Percentiles rank a stretch among this genome's conserved stretches.
Evolutionary conservation across 2,113 vertebrate genomes (phyloP).

Genomic region (Ursus arctos): DNA sequence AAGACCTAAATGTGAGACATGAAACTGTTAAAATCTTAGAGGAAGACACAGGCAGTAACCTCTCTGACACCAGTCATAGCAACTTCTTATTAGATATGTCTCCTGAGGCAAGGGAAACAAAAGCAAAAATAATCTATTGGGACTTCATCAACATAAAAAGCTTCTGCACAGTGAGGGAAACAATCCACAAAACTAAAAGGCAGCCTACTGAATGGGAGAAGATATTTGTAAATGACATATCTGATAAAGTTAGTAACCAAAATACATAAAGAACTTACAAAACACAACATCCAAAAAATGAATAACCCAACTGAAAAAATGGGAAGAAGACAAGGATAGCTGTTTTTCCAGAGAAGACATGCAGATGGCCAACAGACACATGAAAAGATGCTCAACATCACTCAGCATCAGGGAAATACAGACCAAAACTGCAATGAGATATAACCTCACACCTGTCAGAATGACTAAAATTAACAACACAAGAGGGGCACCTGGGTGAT

Average conservation of each 20-base stretch:
- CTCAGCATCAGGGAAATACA: background rate
- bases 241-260: background rate
- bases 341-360: background rate
- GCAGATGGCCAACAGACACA: background rate
- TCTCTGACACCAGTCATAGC: background rate
- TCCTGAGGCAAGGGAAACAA: background rate
- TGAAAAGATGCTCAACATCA: background rate
- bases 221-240: background rate
- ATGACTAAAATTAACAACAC: background rate
- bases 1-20: background rate
- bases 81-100: background rate
- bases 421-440: background rate
- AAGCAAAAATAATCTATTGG: background rate
- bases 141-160: background rate
- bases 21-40: background rate
- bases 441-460: background rate
- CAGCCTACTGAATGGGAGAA: background rate
- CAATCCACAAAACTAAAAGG: background rate
- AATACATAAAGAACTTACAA: background rate
- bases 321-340: background rate
- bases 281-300: background rate
- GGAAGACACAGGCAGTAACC: background rate
- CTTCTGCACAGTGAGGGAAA: background rate
- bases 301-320: background rate
- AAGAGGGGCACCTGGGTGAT: background rate